A percentile compares a stretch with the other conserved stretches of the same genome.
These are phyloP conservation scores for Caenorhabditis plicata DNA, from an alignment of 2,888 invertebrate species.

Conservation along the genomic window DNA sequence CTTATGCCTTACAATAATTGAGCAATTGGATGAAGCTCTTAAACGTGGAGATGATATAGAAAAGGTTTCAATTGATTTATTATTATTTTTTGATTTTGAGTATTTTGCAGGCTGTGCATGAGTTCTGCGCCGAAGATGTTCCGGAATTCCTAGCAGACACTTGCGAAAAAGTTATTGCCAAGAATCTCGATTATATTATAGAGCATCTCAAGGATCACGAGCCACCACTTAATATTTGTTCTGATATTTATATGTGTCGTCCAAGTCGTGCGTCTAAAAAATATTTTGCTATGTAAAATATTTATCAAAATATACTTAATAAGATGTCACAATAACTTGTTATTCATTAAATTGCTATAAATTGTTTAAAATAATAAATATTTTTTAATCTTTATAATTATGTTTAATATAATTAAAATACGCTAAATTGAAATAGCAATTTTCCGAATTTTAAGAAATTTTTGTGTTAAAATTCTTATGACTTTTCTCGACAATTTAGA, in stretches of 20 bases:
- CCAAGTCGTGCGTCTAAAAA: too few species aligned
- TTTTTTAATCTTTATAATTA: too few species aligned
- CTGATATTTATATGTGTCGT: slow-evolving; percentile 24
- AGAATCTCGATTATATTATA: slow-evolving; percentile 25
- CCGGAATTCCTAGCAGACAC: slow-evolving; percentile 25
- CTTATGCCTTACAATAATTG: slow-evolving; percentile 29
- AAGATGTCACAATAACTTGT: too few species aligned
- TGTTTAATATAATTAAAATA: too few species aligned
- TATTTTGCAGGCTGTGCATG: slow-evolving; percentile 25
- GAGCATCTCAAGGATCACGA: slow-evolving; percentile 32
- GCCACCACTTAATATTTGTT: slow-evolving; percentile 24
- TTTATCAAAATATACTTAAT: too few species aligned
- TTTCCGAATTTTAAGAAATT: too few species aligned
- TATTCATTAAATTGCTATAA: neutral
- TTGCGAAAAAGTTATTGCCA: slow-evolving; percentile 34
- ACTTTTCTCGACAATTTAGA: too few species aligned
- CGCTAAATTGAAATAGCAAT: too few species aligned
- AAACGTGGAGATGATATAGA: slow-evolving; percentile 30
- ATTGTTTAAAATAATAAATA: neutral
- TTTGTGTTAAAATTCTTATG: too few species aligned
- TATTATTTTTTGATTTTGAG: neutral
- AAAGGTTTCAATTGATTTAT: slow-evolving; percentile 2
- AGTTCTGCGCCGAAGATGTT: slow-evolving; percentile 32
- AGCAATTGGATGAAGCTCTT: slow-evolving; percentile 23
- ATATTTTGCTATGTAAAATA: slow-evolving; percentile 5